Percentiles rank a stretch among this genome's conserved stretches.
These are phyloP conservation scores for Caligus rogercresseyi DNA, from an alignment of 1,140 invertebrate genomes.

Conservation along the genomic window DNA sequence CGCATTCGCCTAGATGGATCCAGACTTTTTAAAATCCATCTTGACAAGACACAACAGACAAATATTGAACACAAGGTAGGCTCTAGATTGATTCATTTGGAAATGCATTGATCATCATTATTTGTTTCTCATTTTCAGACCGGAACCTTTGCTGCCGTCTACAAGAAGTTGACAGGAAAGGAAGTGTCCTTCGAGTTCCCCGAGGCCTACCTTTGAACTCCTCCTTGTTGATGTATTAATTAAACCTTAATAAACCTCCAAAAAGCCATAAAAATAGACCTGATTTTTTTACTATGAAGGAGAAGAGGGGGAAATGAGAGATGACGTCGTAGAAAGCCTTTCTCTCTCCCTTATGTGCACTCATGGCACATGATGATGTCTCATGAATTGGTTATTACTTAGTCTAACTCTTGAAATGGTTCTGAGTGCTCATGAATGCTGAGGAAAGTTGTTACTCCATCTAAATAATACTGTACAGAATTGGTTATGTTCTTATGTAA, in stretches of 20 bases:
- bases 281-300: no score
- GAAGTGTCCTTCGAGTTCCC: constrained; percentile 98
- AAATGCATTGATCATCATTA: background rate
- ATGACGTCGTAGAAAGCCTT: background rate
- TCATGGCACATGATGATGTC: background rate
- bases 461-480: no score
- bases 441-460: no score
- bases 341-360: background rate
- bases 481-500: no score
- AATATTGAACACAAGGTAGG: constrained; percentile 96
- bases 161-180: constrained; percentile 96
- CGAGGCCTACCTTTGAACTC: constrained; percentile 73
- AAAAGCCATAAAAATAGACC: no score
- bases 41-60: constrained; percentile 95
- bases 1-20: constrained; percentile 87
- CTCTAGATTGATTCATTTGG: constrained; percentile 15
- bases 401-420: no score
- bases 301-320: no score
- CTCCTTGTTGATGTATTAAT: background rate
- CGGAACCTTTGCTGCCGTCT: constrained; percentile 91
- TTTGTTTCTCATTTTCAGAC: constrained; percentile 46
- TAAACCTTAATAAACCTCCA: background rate
- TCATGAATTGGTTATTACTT: no score
- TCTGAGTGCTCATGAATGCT: no score
- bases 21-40: constrained; percentile 89